These are phyloP conservation scores for Agelas oroides DNA, from an alignment of 37 sponge, comb jelly and placozoan genomes.

Conservation along the genomic window DNA sequence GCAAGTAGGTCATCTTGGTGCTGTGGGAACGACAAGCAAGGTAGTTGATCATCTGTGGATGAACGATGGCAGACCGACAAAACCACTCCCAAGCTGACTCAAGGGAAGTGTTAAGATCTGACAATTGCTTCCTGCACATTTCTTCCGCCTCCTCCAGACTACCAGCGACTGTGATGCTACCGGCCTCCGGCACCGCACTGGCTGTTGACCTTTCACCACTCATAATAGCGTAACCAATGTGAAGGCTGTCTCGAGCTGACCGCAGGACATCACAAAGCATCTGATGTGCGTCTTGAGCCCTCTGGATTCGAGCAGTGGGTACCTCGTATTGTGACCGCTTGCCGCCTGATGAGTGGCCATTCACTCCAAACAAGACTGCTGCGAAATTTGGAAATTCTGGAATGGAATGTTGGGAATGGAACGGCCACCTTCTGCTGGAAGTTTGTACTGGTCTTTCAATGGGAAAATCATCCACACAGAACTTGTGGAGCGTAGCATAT, in stretches of 20 bases:
- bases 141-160: conserved; percentile 52
- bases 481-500: conserved; percentile 66
- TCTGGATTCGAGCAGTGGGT: conserved; percentile 32
- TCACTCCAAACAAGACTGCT: conserved; percentile 5
- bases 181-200: not conserved
- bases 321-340: conserved; percentile 26
- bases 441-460: not conserved
- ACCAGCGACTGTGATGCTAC: not conserved
- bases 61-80: conserved; percentile 42
- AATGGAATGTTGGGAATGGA: conserved; percentile 3
- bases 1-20: conserved; percentile 2
- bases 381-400: not conserved
- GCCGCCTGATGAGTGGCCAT: not conserved
- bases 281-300: conserved; percentile 69
- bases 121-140: conserved; percentile 32
- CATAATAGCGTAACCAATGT: conserved; percentile 51
- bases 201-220: conserved; percentile 12
- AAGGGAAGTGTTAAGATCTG: conserved; percentile 28
- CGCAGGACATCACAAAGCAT: conserved; percentile 59
- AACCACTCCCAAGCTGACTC: conserved; percentile 64
- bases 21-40: conserved; percentile 27
- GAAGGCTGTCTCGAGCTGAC: conserved; percentile 48
- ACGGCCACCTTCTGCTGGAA: conserved; percentile 5
- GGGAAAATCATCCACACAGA: conserved; percentile 40
- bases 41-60: conserved; percentile 39